phyloP scores from a whole-genome alignment of 2,888 invertebrate species.

The Ennomos erosarius region DNA sequence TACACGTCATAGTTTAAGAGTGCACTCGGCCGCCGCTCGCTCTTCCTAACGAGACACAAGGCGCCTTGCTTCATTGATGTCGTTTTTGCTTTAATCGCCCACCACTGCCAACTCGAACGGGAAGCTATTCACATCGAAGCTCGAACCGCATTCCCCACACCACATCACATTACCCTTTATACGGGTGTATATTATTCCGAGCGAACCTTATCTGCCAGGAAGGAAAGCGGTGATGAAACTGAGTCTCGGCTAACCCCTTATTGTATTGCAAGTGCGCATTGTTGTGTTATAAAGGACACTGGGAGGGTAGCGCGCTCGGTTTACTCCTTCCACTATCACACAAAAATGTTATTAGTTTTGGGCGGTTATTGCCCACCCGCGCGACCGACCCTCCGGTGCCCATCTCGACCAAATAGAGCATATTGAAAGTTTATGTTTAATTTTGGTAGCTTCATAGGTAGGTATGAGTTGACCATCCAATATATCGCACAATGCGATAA shows the following conservation, averaged over 20 bases:
- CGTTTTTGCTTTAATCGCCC: slow-evolving; percentile 67
- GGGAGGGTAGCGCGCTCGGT: slow-evolving; percentile 68
- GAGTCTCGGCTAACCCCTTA: slow-evolving; percentile 67
- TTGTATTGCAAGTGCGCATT: slow-evolving; percentile 74
- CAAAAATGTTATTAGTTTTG: slow-evolving; percentile 84
- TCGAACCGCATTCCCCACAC: slow-evolving; percentile 41
- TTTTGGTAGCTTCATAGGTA: slow-evolving; percentile 38
- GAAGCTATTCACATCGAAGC: slow-evolving; percentile 44
- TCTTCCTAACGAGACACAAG: slow-evolving; percentile 73
- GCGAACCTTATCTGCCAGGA: slow-evolving; percentile 54
- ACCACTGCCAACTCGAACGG: slow-evolving; percentile 57
- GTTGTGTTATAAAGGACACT: slow-evolving; percentile 74
- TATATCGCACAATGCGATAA: slow-evolving; percentile 16
- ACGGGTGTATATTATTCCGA: slow-evolving; percentile 38
- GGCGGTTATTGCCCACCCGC: slow-evolving; percentile 76
- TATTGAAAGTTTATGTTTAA: slow-evolving; percentile 68
- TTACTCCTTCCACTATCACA: slow-evolving; percentile 73
- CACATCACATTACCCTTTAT: slow-evolving; percentile 39
- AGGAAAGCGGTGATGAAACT: slow-evolving; percentile 61
- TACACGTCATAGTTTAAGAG: slow-evolving; percentile 75
- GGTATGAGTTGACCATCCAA: slow-evolving; percentile 10
- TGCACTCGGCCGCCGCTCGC: slow-evolving; percentile 72
- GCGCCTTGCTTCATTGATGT: slow-evolving; percentile 74
- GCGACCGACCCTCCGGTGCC: slow-evolving; percentile 65
- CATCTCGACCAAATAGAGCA: slow-evolving; percentile 65